Evolutionary conservation across 2,888 invertebrate genomes (phyloP), one percentile per base, ranked within the genome.

Genomic region (Scrobipalpa atriplicella): DNA sequence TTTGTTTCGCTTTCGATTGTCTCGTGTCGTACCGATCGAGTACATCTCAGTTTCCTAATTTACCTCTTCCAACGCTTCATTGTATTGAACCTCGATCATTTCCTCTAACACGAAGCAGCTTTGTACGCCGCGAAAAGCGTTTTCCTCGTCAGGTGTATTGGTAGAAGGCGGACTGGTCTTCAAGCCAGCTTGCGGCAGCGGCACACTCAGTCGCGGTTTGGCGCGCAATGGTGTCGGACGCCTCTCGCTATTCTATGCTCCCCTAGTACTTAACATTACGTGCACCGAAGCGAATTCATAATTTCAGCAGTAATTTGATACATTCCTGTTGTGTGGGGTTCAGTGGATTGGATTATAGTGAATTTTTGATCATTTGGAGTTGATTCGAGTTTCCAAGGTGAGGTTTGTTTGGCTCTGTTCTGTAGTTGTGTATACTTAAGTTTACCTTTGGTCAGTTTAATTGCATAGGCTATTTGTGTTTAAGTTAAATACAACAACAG

Each of bases 121-220:
- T 62, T 65, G 67, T 16, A 67, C 54, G 7, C 39, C 8, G 62
- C 19, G 56, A 1, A 60, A 62, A 62, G 18, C 60, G 19, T 29
- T 58, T 62, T 39, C 19, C 43, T 65, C 47, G 66, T 56, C 43
- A 16, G 16, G 39, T 64, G 5, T 19, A 29, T 13, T 61, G 61
- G 64, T 66, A 21, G 41, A 64, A 38, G 64, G 66, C 65, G 38
- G 51, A 7, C 21, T 39, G 19, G 29, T 43, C 52, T 41, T 47
- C 52, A 18, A 62, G 60, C 66, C 64, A 38, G 64, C 29, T 60
- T 68, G 66, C 29, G 16, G 29, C 29, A 13, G n/a, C 43, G 61
- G 66, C 62, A n/a, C n/a, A n/a, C n/a, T n/a, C 81, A 88, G 89
- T 89, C 79, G 86, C 81, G 80, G 79, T 80, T 86, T 85, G 83